Evolutionary conservation across 2,113 vertebrate species (phyloP), one percentile per base, ranked within the genome.

Genomic region (Illadopsis cleaveri): DNA sequence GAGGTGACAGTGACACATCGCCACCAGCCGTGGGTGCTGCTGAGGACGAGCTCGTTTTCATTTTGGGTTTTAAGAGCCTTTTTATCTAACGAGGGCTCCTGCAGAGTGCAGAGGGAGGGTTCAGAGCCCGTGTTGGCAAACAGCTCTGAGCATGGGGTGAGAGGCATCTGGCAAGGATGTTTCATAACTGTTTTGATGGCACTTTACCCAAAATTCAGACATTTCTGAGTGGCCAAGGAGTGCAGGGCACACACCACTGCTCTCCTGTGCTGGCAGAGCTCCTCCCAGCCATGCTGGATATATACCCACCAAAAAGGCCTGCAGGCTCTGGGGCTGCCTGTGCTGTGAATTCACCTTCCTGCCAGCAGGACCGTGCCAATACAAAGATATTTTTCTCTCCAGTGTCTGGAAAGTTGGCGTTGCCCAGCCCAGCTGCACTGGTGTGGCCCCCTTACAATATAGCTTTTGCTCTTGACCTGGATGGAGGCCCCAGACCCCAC

Each of bases 321-420:
- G 35, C 56, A 11, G 47, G 27, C 7, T 5, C 51, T 1, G 4
- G 25, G 23, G 40, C 35, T 38, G 69, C 30, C 10, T 1, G 2
- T 33, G 42, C 20, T 42, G 35, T 30, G 65, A 51, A 21, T 64
- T 24, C 28, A 69, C 61, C 57, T 15, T 42, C 40, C 61, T 50
- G 22, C 18, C 78, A 50, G 33, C 2, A 2, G 50, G 33, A 23
- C 21, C 1, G 0, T 7, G 28, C 31, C 57, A 10, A 28, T 3
- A 31, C 11, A 45, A 47, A 68, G 25, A 2, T 3, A 14, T 11
- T 53, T 83, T 56, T 48, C 21, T 5, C 22, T 50, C 86, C 45
- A 45, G 30, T 5, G 11, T 35, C 64, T 22, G 38, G 35, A 40
- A 48, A 19, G 24, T 1, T 16, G 47, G 11, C 3, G 0, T 2